phyloP scores from a whole-genome alignment of 2,113 vertebrate genomes.

The Strigops habroptila region DNA sequence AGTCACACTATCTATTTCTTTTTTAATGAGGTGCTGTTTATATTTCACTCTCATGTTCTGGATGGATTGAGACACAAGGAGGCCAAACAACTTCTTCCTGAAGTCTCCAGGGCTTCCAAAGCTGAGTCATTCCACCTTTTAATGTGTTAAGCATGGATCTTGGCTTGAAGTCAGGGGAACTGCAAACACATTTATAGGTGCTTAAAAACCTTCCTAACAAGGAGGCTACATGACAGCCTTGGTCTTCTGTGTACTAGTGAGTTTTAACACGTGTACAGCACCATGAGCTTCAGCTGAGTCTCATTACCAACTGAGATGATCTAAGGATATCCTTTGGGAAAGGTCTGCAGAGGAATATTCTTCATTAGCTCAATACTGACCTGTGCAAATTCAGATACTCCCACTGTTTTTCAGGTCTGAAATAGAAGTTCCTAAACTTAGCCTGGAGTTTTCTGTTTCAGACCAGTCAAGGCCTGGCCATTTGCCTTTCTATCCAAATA shows the following conservation, averaged over 20 bases:
- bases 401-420: not conserved
- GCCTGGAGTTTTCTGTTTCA: not conserved
- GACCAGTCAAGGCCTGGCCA: not conserved
- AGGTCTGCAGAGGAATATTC: not conserved
- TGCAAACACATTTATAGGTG: not conserved
- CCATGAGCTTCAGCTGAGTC: not conserved
- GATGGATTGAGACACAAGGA: slow-evolving; percentile 38
- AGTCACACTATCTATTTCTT: slow-evolving; percentile 47
- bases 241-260: not conserved
- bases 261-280: not conserved
- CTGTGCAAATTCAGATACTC: not conserved
- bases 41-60: slow-evolving; percentile 44
- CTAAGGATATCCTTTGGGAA: not conserved
- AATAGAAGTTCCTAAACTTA: not conserved
- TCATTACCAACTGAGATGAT: not conserved
- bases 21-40: slow-evolving; percentile 56
- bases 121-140: not conserved
- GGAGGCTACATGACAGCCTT: not conserved
- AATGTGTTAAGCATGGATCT: not conserved
- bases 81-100: slow-evolving; percentile 10
- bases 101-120: not conserved
- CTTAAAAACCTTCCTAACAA: not conserved
- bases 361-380: not conserved
- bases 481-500: not conserved
- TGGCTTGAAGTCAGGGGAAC: not conserved